Conservation (phyloP, 2,113 vertebrate species). For the Sylvietta virens region DNA sequence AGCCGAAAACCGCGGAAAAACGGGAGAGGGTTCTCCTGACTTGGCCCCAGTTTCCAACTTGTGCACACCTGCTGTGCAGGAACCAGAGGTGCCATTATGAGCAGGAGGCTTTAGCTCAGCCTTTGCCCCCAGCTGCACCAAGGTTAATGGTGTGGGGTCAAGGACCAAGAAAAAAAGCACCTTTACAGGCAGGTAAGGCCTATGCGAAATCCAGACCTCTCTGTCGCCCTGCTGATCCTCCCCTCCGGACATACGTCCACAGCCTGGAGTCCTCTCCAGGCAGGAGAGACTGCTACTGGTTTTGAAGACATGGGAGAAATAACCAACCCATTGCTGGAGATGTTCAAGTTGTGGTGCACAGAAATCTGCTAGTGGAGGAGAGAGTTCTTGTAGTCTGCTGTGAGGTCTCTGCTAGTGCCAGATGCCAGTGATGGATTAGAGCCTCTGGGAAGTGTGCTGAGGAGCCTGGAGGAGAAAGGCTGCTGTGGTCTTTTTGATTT, state of each 20-base stretch:
- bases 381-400: background rate
- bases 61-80: background rate
- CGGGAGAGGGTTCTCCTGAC: slow-evolving; percentile 3
- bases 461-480: background rate
- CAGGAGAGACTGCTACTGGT: background rate
- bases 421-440: background rate
- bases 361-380: background rate
- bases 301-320: background rate
- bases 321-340: background rate
- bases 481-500: background rate
- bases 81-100: background rate
- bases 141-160: background rate
- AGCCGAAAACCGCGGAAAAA: background rate
- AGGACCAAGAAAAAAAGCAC: background rate
- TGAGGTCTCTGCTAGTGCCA: background rate
- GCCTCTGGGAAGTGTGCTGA: background rate
- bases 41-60: slow-evolving; percentile 27
- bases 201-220: background rate
- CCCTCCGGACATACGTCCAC: fast-evolving
- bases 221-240: background rate
- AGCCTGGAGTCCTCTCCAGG: background rate
- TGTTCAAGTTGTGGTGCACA: background rate
- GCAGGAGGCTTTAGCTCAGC: background rate
- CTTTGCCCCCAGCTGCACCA: background rate
- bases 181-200: background rate